These are phyloP conservation scores for Eleutherodactylus coqui DNA, from an alignment of 2,797 vertebrate genomes.

Conservation along the genomic window DNA sequence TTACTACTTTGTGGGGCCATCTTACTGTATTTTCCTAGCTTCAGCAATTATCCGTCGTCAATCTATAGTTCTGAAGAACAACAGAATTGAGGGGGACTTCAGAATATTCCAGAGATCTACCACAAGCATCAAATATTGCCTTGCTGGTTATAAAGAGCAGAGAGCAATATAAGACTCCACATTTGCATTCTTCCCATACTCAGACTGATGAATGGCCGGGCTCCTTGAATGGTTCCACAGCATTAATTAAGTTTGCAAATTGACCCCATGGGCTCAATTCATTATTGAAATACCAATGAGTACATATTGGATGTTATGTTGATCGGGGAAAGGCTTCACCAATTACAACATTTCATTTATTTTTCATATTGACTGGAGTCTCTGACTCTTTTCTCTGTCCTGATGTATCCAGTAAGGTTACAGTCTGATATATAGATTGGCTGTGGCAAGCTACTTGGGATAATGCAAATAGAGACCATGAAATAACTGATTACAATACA, in stretches of 20 bases:
- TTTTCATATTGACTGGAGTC: slow-evolving; percentile 50
- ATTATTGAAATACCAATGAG: slow-evolving; percentile 59
- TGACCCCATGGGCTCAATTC: slow-evolving; percentile 59
- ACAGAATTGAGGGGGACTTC: background rate
- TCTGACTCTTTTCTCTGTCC: background rate
- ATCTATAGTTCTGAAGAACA: background rate
- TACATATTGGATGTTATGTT: slow-evolving; percentile 53
- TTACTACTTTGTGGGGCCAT: no score
- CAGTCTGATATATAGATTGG: background rate
- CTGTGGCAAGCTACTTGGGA: background rate
- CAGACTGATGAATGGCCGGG: slow-evolving; percentile 24
- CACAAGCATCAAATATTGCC: background rate
- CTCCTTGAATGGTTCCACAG: slow-evolving; percentile 26
- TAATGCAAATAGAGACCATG: background rate
- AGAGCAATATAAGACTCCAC: slow-evolving; percentile 6
- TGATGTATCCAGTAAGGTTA: background rate
- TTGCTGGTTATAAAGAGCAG: background rate
- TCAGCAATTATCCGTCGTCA: background rate
- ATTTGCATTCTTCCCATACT: slow-evolving; percentile 30
- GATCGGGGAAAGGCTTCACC: slow-evolving; percentile 31
- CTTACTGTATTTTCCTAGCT: background rate
- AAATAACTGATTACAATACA: no score
- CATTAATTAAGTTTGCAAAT: slow-evolving; percentile 57
- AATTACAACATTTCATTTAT: slow-evolving; percentile 53
- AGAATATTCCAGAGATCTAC: background rate